Evolutionary conservation across 2,113 vertebrate genomes (phyloP).

Genomic region (Colinus virginianus): DNA sequence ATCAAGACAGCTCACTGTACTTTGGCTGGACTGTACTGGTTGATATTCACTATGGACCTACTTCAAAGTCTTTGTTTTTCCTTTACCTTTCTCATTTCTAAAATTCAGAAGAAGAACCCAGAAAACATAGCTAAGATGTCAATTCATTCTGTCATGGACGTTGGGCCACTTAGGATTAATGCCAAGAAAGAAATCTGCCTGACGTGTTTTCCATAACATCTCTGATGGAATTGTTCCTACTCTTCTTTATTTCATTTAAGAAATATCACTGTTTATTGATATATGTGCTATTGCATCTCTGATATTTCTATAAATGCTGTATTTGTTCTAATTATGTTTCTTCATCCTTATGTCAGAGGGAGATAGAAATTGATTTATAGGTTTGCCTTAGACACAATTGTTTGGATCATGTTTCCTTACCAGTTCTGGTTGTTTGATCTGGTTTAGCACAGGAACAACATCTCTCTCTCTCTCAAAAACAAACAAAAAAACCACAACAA

Average conservation of each 20-base stretch:
- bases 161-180: not conserved
- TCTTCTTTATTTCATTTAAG: not conserved
- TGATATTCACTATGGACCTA: not conserved
- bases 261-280: constrained; percentile 9
- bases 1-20: not conserved
- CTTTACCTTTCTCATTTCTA: not conserved
- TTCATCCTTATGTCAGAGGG: constrained; percentile 19
- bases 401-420: not conserved
- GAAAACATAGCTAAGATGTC: not conserved
- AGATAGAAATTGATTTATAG: constrained; percentile 24
- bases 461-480: not conserved
- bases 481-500: not conserved
- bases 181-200: not conserved
- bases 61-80: not conserved
- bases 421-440: constrained; percentile 31
- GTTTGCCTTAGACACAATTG: not conserved
- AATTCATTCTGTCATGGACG: not conserved
- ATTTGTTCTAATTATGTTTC: constrained; percentile 36
- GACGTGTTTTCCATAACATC: not conserved
- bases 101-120: not conserved
- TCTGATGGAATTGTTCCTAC: not conserved
- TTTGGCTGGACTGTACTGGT: not conserved
- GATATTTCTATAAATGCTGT: constrained; percentile 7
- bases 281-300: constrained; percentile 20
- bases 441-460: not conserved